phyloP scores from a whole-genome alignment of 2,797 vertebrate genomes.

The Pyrrhura leucotis region DNA sequence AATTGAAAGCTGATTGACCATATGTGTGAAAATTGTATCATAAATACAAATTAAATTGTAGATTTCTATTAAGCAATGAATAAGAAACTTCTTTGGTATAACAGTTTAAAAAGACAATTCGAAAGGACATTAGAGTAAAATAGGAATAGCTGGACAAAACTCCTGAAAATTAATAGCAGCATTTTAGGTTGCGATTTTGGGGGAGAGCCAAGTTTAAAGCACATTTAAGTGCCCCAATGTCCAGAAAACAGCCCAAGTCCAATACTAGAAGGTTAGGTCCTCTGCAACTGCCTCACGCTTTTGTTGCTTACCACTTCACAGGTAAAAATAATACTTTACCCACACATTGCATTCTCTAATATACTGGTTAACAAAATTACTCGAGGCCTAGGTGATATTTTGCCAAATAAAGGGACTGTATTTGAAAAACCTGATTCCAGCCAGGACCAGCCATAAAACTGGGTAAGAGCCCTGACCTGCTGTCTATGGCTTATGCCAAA shows the following conservation, averaged over 20 bases:
- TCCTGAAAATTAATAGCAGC: neutral
- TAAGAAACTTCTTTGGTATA: neutral
- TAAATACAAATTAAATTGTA: neutral
- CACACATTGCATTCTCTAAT: rapidly evolving
- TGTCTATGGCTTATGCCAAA: neutral
- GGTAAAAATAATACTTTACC: neutral
- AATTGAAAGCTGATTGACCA: neutral
- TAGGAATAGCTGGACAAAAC: neutral
- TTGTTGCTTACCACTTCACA: neutral
- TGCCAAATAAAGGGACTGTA: rapidly evolving
- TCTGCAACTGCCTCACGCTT: neutral
- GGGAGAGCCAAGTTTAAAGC: neutral
- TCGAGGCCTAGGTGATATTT: neutral
- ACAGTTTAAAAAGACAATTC: neutral
- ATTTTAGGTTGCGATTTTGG: neutral
- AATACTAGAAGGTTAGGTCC: neutral
- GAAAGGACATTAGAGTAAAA: neutral
- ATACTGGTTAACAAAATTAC: neutral
- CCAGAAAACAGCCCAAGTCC: neutral
- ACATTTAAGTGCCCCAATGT: neutral
- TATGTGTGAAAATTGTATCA: neutral
- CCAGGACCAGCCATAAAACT: neutral
- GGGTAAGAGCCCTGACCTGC: neutral
- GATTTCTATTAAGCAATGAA: neutral
- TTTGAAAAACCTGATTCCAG: neutral